Evolutionary conservation across 2,797 vertebrate genomes (phyloP).

Genomic region (Miichthys miiuy): DNA sequence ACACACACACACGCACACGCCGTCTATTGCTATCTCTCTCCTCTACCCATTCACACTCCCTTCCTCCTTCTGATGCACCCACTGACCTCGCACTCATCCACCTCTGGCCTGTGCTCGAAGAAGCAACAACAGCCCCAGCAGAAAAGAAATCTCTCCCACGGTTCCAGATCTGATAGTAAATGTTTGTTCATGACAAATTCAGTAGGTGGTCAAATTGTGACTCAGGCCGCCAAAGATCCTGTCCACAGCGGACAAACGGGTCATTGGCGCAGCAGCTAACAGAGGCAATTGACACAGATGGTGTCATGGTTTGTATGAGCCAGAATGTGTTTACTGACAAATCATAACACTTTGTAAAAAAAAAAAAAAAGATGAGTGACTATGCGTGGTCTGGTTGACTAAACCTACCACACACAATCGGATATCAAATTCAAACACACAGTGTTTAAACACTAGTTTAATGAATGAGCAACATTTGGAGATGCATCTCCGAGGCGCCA

Average conservation of each 20-base stretch:
- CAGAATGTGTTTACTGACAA: conserved; percentile 11
- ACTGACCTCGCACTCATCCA: conserved; percentile 60
- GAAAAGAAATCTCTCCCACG: neutral
- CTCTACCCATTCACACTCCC: conserved; percentile 16
- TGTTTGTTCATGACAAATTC: conserved; percentile 8
- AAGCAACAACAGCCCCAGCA: neutral
- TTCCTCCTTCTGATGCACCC: conserved; percentile 56
- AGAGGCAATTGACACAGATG: conserved; percentile 19
- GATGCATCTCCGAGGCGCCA: no score
- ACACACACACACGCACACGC: conserved; percentile 11
- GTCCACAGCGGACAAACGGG: conserved; percentile 33
- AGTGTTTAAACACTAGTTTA: no score
- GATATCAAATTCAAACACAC: neutral
- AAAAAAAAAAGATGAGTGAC: no score
- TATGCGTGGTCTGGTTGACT: neutral
- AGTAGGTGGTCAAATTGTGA: conserved; percentile 21
- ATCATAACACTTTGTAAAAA: neutral
- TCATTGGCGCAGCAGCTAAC: conserved; percentile 10
- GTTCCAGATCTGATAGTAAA: conserved; percentile 4
- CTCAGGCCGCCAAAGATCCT: conserved; percentile 17
- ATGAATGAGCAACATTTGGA: neutral
- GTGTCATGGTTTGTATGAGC: neutral
- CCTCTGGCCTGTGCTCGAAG: conserved; percentile 22
- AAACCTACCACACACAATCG: neutral
- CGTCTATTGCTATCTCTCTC: conserved; percentile 38